phyloP scores from a whole-genome alignment of 2,113 vertebrate species.

The Ciconia boyciana region DNA sequence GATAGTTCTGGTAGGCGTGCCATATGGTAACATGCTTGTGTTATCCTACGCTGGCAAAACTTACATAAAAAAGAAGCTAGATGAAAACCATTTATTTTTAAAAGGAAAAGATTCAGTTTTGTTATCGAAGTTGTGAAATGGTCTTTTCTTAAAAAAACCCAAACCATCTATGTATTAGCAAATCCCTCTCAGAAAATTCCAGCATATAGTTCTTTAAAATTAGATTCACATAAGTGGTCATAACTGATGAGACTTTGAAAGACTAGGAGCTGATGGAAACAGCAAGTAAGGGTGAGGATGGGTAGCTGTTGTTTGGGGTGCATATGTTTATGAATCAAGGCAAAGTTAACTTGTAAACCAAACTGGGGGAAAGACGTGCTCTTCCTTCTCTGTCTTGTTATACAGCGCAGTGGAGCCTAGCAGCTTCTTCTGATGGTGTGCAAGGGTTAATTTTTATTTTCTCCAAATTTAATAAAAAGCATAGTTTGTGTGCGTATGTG shows the following conservation, averaged over 20 bases:
- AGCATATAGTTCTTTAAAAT: neutral
- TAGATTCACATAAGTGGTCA: neutral
- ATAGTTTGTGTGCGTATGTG: neutral
- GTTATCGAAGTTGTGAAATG: neutral
- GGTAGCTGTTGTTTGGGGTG: neutral
- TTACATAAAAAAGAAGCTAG: neutral
- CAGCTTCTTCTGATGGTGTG: neutral
- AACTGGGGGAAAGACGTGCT: no score
- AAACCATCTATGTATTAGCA: neutral
- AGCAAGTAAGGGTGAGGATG: neutral
- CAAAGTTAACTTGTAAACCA: neutral
- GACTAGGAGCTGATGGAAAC: neutral
- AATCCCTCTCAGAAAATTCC: neutral
- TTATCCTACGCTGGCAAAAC: constrained; percentile 18
- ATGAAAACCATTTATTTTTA: neutral
- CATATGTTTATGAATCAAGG: rapidly evolving
- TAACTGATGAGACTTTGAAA: neutral
- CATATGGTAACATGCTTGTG: constrained; percentile 32
- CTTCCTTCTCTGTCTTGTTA: neutral
- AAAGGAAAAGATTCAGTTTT: neutral
- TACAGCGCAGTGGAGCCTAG: rapidly evolving
- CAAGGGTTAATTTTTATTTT: neutral
- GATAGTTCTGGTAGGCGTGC: constrained; percentile 63
- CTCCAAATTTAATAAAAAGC: neutral
- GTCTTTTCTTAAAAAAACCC: neutral